phyloP scores from a whole-genome alignment of 2,888 invertebrate species.

The Mesopsocus fuscifrons region DNA sequence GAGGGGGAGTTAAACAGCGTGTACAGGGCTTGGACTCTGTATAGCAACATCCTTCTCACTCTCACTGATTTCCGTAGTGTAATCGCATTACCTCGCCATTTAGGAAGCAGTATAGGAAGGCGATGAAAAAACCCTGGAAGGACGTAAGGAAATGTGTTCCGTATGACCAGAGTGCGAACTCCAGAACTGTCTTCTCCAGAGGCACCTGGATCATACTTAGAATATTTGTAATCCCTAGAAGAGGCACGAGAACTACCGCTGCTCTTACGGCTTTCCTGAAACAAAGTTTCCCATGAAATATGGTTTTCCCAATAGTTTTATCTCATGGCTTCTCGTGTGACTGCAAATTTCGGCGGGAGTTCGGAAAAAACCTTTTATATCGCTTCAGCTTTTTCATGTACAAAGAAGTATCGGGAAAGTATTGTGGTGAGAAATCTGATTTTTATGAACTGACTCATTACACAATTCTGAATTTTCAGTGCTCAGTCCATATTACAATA shows the following conservation, averaged over 20 bases:
- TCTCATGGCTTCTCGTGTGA: too few species aligned
- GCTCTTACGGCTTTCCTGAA: conserved; percentile 62
- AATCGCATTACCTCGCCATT: conserved; percentile 49
- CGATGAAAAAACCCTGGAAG: conserved; percentile 67
- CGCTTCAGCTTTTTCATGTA: conserved; percentile 42
- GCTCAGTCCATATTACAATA: too few species aligned
- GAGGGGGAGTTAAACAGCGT: neutral
- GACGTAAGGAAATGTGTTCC: conserved; percentile 60
- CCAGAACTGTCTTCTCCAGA: conserved; percentile 41
- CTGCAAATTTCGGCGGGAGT: too few species aligned
- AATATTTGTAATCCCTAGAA: conserved; percentile 62
- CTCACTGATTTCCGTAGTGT: too few species aligned
- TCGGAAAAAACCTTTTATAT: too few species aligned
- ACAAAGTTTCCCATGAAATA: conserved; percentile 22
- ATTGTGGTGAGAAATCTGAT: too few species aligned
- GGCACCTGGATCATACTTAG: conserved; percentile 53
- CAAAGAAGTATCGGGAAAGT: neutral
- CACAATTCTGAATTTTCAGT: too few species aligned
- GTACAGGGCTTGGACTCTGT: too few species aligned
- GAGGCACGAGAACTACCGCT: conserved; percentile 54
- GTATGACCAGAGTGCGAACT: conserved; percentile 64
- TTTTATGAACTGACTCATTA: too few species aligned
- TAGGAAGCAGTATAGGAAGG: conserved; percentile 61
- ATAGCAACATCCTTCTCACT: too few species aligned
- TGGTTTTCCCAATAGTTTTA: conserved; percentile 12